Evolutionary conservation across 2,888 invertebrate species (phyloP).

Genomic region (Standfussiana lucernea): DNA sequence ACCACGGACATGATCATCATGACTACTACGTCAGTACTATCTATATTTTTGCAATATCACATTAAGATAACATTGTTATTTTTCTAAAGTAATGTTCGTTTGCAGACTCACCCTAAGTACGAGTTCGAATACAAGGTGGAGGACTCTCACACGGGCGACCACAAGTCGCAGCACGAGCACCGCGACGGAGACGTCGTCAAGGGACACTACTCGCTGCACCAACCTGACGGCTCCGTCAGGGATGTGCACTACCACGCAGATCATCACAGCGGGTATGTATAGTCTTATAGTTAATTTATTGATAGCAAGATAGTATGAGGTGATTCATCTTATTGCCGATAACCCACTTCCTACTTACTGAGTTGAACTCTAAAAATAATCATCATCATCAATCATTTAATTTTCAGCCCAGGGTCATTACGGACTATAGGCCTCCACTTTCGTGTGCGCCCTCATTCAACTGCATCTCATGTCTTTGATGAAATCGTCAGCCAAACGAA

Average conservation of each 20-base stretch:
- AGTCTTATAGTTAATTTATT: neutral
- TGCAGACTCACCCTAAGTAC: slow-evolving; percentile 86
- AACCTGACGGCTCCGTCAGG: slow-evolving; percentile 88
- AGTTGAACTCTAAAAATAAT: too few relatives aligned
- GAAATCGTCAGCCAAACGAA: neutral
- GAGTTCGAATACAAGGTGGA: slow-evolving; percentile 89
- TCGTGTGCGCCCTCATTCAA: neutral
- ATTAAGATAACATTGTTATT: neutral
- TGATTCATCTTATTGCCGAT: too few relatives aligned
- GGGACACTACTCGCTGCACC: slow-evolving; percentile 79
- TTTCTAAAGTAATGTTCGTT: neutral
- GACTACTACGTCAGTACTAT: slow-evolving; percentile 52
- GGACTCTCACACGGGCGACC: slow-evolving; percentile 90
- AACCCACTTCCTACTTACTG: neutral
- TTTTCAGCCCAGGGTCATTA: neutral
- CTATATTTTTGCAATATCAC: neutral
- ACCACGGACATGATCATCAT: slow-evolving; percentile 70
- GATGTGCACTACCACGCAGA: slow-evolving; percentile 89
- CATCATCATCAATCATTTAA: too few relatives aligned
- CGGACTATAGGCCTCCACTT: neutral
- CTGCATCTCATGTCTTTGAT: neutral
- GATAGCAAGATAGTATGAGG: neutral
- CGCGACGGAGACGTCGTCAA: slow-evolving; percentile 86
- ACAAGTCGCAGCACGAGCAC: slow-evolving; percentile 87
- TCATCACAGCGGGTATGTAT: slow-evolving; percentile 49